Evolutionary conservation across 2,888 invertebrate species (phyloP).

Genomic region (Hipparchia sbordonii): DNA sequence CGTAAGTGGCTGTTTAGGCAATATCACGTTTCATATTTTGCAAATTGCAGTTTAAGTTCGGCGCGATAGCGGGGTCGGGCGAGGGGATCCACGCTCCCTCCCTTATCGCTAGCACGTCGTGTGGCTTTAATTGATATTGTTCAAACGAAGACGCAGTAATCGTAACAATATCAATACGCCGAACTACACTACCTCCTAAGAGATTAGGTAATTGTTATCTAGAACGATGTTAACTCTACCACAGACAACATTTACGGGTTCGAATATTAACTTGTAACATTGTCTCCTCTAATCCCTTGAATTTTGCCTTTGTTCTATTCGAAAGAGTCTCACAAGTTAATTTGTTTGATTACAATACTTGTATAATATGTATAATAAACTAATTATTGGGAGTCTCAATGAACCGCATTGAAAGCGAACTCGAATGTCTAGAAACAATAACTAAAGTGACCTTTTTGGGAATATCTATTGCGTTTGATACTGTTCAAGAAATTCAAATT

Average conservation of each 20-base stretch:
- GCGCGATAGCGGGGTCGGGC: conserved; percentile 40
- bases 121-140: conserved; percentile 72
- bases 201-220: conserved; percentile 41
- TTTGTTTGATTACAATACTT: no score
- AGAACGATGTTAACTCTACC: background rate
- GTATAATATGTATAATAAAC: no score
- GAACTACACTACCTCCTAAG: conserved; percentile 38
- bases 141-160: conserved; percentile 61
- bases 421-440: no score
- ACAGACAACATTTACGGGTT: background rate
- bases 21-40: conserved; percentile 75
- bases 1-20: conserved; percentile 73
- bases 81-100: conserved; percentile 52
- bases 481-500: no score
- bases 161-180: conserved; percentile 57
- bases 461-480: no score
- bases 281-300: background rate
- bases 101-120: conserved; percentile 61
- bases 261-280: background rate
- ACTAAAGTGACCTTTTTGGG: no score
- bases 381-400: no score
- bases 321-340: background rate
- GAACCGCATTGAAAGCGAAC: no score
- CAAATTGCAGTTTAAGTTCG: conserved; percentile 57
- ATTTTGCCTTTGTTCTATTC: background rate